Evolutionary conservation across 2,113 vertebrate genomes (phyloP).

Genomic region (Platichthys stellatus): DNA sequence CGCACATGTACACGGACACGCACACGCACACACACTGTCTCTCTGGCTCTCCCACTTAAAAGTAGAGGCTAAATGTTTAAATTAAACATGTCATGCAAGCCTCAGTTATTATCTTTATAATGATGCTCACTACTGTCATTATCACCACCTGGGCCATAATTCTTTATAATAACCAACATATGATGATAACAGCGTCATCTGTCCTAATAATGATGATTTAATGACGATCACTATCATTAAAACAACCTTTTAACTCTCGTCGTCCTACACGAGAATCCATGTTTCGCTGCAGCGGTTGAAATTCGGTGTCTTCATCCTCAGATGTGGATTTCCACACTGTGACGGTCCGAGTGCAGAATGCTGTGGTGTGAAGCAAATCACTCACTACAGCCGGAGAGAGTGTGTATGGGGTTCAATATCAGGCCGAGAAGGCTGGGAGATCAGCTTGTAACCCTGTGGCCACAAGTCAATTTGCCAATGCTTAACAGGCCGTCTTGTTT

Average conservation of each 20-base stretch:
- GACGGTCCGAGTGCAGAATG: constrained; percentile 7
- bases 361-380: constrained; percentile 26
- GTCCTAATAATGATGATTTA: neutral
- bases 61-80: neutral
- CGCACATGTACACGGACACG: too few species aligned
- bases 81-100: constrained; percentile 5
- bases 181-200: neutral
- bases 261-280: neutral
- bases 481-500: constrained; percentile 61
- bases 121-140: constrained; percentile 1
- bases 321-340: constrained; percentile 14
- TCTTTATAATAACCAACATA: neutral
- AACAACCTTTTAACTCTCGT: neutral
- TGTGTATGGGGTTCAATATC: constrained; percentile 33
- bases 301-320: constrained; percentile 11
- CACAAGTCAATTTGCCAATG: constrained; percentile 63
- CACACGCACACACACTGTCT: neutral
- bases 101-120: neutral
- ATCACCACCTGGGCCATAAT: neutral
- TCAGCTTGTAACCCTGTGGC: constrained; percentile 55
- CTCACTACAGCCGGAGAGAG: constrained; percentile 17
- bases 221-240: neutral
- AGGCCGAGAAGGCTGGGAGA: constrained; percentile 46
- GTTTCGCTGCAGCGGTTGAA: constrained; percentile 1
- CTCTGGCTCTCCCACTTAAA: neutral